Conservation (phyloP, 2,888 invertebrate species). For the Siphonodentalium dalli region DNA sequence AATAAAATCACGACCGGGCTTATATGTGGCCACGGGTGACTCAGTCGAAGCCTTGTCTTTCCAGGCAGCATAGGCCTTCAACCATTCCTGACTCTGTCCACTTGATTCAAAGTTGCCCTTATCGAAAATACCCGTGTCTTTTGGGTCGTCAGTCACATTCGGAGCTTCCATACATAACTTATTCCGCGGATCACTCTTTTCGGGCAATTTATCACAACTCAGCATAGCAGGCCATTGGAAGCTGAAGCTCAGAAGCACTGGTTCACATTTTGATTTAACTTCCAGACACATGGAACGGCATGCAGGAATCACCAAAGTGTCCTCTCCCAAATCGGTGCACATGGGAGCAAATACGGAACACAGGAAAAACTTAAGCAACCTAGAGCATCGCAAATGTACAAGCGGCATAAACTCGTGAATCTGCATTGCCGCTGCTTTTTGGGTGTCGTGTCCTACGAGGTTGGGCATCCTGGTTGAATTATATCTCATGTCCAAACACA, state of each 20-base stretch:
- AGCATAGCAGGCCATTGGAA: constrained; percentile 77
- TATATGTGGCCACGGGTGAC: too few species aligned
- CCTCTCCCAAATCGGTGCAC: constrained; percentile 85
- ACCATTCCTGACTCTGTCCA: constrained; percentile 34
- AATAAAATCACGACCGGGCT: too few species aligned
- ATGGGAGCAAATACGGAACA: constrained; percentile 91
- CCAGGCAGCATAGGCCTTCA: constrained; percentile 40
- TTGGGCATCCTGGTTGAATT: constrained; percentile 89
- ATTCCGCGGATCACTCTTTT: constrained; percentile 67
- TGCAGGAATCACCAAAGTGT: constrained; percentile 77
- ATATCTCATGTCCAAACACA: constrained; percentile 84
- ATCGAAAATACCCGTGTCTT: constrained; percentile 31
- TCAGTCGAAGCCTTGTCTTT: too few species aligned
- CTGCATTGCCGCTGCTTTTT: constrained; percentile 81
- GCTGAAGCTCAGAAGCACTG: constrained; percentile 73
- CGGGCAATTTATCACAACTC: constrained; percentile 82
- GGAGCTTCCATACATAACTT: constrained; percentile 78
- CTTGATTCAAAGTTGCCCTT: constrained; percentile 32
- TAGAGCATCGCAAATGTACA: constrained; percentile 81
- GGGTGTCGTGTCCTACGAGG: constrained; percentile 80
- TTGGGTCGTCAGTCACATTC: constrained; percentile 47
- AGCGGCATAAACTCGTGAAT: constrained; percentile 77
- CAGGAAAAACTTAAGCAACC: constrained; percentile 82
- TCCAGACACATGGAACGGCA: constrained; percentile 86
- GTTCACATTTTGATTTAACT: constrained; percentile 64